phyloP scores from a whole-genome alignment of 2,113 vertebrate genomes.

The Camelus dromedarius region DNA sequence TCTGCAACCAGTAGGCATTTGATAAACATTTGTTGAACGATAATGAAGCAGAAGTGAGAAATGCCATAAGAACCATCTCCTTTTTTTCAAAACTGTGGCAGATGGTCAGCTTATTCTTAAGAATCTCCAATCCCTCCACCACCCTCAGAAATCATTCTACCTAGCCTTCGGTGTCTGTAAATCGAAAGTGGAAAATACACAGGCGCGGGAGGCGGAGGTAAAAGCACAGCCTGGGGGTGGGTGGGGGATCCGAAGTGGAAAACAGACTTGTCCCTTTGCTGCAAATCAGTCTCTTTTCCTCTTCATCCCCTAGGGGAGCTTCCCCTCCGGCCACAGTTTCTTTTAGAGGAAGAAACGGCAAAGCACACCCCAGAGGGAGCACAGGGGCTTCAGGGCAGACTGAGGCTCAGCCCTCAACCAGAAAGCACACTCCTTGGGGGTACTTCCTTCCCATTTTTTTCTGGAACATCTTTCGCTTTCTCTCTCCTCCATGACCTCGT shows the following conservation, averaged over 20 bases:
- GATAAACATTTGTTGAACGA: neutral
- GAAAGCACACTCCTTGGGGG: neutral
- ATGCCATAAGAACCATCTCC: neutral
- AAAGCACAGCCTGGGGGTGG: neutral
- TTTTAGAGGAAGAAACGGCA: neutral
- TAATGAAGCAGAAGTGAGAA: neutral
- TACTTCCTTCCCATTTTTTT: neutral
- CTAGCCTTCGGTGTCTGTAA: neutral
- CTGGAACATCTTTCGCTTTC: neutral
- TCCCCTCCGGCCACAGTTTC: neutral
- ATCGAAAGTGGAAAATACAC: constrained; percentile 8
- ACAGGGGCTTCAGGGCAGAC: neutral
- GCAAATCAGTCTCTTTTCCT: neutral
- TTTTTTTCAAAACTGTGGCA: constrained; percentile 8
- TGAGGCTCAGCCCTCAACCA: neutral
- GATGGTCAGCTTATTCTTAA: neutral
- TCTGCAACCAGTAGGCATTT: neutral
- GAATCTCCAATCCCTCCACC: neutral
- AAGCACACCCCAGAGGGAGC: neutral
- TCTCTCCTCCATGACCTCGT: neutral
- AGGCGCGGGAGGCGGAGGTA: neutral
- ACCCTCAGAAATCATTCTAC: neutral
- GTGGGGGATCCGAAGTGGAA: neutral
- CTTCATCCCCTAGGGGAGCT: neutral
- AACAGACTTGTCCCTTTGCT: neutral